Evolutionary conservation across 23 tunicate genomes (phyloP).

Genomic region (Oikopleura albicans): DNA sequence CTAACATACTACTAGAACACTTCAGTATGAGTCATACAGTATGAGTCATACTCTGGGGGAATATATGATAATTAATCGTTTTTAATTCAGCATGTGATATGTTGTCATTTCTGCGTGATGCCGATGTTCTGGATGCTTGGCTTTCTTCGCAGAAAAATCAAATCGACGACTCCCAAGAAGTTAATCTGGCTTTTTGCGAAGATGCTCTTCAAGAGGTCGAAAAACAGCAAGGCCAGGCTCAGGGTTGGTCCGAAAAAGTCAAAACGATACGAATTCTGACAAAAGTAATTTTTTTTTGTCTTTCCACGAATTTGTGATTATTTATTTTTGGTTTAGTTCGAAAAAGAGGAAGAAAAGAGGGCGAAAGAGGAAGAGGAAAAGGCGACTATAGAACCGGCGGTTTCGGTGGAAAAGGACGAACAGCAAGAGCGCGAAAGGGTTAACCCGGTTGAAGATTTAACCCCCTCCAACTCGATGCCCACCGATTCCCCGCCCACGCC

Average conservation of each 20-base stretch:
- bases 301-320: too few relatives aligned
- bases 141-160: not conserved
- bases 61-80: too few relatives aligned
- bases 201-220: not conserved
- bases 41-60: too few relatives aligned
- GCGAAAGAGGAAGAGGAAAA: not conserved
- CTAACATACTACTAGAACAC: too few relatives aligned
- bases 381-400: not conserved
- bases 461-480: too few relatives aligned
- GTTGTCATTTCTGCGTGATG: not conserved
- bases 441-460: too few relatives aligned
- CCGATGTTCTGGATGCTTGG: not conserved
- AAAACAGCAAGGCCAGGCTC: not conserved
- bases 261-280: not conserved
- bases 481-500: too few relatives aligned
- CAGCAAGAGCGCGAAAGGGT: not conserved
- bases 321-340: too few relatives aligned
- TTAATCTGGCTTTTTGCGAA: not conserved
- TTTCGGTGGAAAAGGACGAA: not conserved
- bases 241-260: not conserved
- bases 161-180: not conserved
- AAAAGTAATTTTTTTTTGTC: too few relatives aligned
- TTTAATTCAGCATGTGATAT: not conserved
- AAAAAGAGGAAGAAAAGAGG: not conserved
- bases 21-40: too few relatives aligned